Base-by-base conservation (phyloP, 2,888 invertebrate genomes). In the Sinopyrophorus schimmeli region DNA sequence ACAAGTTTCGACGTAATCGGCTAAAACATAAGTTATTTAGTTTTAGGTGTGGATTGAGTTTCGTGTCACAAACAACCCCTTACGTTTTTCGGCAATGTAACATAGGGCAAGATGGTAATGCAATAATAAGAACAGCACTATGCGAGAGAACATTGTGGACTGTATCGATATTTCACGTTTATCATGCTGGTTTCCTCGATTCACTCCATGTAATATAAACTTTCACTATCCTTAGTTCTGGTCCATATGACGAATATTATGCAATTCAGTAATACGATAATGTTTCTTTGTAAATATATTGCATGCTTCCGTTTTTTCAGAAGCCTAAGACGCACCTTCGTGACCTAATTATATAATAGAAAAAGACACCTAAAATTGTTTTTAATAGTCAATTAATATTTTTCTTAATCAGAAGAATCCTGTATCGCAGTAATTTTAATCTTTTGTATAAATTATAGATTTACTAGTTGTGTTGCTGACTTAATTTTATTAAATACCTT, bases 1-100 rank as follows among this genome's bases (percentile, higher is more conserved):
- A 67, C 87, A 87, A 61, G 84, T 82, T 61, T 80, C 80, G 58
- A 86, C 80, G 71, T 81, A 86, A 68, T 78, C 78, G 52, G 87
- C 87, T 87, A 74, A 65, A 80, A 51, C 34, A 32, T 24, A 39
- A 31, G 21, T 26, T 26, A 11, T 12, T 27, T 27, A 9, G 1
- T 16, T 31, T n/a, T 15, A 31, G 12, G 26, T 44, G 63, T 31
- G 55, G 23, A 12, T 3, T 30, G 9, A 6, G 6, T 15, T 2
- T 21, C 16, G 9, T 3, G n/a, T 15, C 9, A 23, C n/a, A n/a
- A n/a, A n/a, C n/a, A n/a, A n/a, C n/a, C 27, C 58, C 69, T 69
- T 54, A 68, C 69, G 67, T 59, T 68, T 65, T 47, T 61, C 47
- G 14, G 63, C 58, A 46, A 68, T 54, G 48, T 62, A 60, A 38